These are phyloP conservation scores for Choristoneura fumiferana DNA, from an alignment of 1,140 invertebrate species.

Conservation along the genomic window DNA sequence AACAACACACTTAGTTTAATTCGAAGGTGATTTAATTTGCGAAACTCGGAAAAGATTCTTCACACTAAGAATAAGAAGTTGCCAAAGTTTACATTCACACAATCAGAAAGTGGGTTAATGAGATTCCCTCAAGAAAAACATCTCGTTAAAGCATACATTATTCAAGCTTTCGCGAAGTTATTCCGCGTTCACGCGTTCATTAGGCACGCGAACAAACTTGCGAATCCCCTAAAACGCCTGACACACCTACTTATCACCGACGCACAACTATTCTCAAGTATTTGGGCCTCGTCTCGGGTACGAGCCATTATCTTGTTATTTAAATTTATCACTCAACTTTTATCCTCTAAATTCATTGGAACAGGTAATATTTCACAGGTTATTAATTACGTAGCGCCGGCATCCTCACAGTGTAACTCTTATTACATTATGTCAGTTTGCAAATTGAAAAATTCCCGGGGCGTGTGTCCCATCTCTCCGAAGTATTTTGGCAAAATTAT, in stretches of 20 bases:
- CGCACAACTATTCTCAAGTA: slow-evolving; percentile 72
- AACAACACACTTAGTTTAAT: slow-evolving; percentile 29
- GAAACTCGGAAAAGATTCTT: slow-evolving; percentile 47
- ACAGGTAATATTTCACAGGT: slow-evolving; percentile 76
- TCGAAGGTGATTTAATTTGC: slow-evolving; percentile 49
- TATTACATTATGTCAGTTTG: slow-evolving; percentile 76
- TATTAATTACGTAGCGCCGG: slow-evolving; percentile 74
- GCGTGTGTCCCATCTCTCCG: slow-evolving; percentile 74
- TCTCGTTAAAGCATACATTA: slow-evolving; percentile 77
- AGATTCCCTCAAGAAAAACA: slow-evolving; percentile 77
- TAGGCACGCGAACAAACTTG: slow-evolving; percentile 65
- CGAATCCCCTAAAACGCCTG: slow-evolving; percentile 53
- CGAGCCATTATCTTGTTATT: slow-evolving; percentile 61
- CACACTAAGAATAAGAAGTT: slow-evolving; percentile 64
- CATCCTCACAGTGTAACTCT: slow-evolving; percentile 73
- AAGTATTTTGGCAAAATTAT: slow-evolving; percentile 78
- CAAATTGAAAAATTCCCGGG: slow-evolving; percentile 78
- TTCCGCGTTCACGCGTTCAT: slow-evolving; percentile 75
- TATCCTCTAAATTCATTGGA: slow-evolving; percentile 76
- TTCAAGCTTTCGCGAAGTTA: slow-evolving; percentile 74
- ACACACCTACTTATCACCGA: slow-evolving; percentile 64
- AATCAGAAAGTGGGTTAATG: slow-evolving; percentile 77
- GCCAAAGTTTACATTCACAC: slow-evolving; percentile 70
- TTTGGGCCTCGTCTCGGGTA: slow-evolving; percentile 46
- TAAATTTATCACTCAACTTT: slow-evolving; percentile 78